These are phyloP conservation scores for Corythornis cristatus DNA, from an alignment of 2,113 vertebrate genomes.

Conservation along the genomic window DNA sequence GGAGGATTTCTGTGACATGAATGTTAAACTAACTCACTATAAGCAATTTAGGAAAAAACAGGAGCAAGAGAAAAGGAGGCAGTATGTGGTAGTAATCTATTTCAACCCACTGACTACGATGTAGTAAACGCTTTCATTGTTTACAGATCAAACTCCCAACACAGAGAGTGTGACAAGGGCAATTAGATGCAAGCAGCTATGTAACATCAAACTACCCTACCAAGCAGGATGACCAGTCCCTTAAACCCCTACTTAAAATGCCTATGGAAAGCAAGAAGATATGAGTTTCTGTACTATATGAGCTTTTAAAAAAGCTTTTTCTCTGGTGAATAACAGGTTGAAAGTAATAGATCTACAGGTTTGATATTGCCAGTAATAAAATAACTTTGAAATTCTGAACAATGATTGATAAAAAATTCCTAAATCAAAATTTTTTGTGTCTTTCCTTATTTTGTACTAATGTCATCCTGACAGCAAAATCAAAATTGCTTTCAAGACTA, in stretches of 20 bases:
- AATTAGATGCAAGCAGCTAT: neutral
- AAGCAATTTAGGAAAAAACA: neutral
- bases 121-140: neutral
- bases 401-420: conserved; percentile 27
- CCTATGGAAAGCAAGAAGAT: neutral
- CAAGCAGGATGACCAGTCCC: neutral
- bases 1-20: conserved; percentile 18
- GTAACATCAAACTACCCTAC: neutral
- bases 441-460: neutral
- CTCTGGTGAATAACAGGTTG: neutral
- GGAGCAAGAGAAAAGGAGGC: neutral
- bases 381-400: neutral
- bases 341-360: neutral
- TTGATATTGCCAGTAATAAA: neutral
- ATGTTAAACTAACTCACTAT: neutral
- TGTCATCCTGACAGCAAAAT: conserved; percentile 9
- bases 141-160: conserved; percentile 6
- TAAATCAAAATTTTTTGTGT: conserved; percentile 9
- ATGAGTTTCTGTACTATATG: neutral
- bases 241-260: neutral
- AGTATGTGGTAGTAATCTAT: neutral
- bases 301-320: neutral
- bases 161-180: neutral
- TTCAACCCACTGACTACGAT: neutral
- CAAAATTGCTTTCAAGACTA: neutral